These are phyloP conservation scores for Poecilobothrus nobilitatus DNA, from an alignment of 2,888 invertebrate species.

Conservation along the genomic window DNA sequence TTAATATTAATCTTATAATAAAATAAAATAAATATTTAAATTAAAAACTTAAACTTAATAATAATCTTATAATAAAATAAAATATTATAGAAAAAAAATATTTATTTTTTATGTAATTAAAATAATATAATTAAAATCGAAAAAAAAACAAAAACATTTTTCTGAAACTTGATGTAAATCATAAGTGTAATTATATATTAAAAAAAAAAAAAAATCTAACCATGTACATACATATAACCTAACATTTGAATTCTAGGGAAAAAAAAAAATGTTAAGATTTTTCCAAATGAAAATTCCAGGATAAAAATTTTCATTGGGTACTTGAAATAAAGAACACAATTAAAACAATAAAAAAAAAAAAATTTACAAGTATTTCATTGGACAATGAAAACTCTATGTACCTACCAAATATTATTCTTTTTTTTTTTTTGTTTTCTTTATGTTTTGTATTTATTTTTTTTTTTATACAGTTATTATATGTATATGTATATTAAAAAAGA, in stretches of 20 bases:
- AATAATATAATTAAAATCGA: too few species aligned
- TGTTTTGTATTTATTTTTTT: too few species aligned
- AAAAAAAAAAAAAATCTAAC: too few species aligned
- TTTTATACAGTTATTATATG: too few species aligned
- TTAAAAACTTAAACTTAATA: background rate
- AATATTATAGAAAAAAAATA: background rate
- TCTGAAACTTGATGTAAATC: too few species aligned
- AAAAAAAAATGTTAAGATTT: background rate
- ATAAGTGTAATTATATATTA: too few species aligned
- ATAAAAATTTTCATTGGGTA: background rate
- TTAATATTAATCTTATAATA: background rate
- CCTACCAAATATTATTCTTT: background rate
- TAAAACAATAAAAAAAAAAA: background rate
- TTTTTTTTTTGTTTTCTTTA: too few species aligned
- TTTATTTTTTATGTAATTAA: background rate
- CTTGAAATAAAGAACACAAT: background rate
- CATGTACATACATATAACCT: too few species aligned
- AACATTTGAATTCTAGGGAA: too few species aligned
- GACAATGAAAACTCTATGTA: background rate
- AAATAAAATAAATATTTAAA: too few species aligned
- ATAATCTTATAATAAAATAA: background rate
- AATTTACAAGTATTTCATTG: conserved; percentile 2
- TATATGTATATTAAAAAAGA: background rate
- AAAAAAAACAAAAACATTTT: too few species aligned
- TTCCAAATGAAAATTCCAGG: background rate